Evolutionary conservation across 64 coral and sea anemone species (phyloP).

Genomic region (Anthopleura sola): DNA sequence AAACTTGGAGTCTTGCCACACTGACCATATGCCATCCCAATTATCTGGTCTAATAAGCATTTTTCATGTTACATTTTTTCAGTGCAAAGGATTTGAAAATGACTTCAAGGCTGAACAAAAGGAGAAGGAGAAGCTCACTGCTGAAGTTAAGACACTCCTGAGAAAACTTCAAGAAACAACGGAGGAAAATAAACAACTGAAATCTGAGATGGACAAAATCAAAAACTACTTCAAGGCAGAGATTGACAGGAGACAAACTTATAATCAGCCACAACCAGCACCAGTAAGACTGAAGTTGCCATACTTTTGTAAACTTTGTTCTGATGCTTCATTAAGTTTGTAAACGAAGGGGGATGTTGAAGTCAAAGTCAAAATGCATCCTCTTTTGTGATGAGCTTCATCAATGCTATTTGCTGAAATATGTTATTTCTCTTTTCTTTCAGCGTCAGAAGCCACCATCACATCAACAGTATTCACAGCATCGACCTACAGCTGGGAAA

Average conservation of each 20-base stretch:
- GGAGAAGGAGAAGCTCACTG: slow-evolving; percentile 28
- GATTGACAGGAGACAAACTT: not conserved
- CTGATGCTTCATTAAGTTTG: too few species aligned
- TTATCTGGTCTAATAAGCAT: not conserved
- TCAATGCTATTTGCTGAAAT: not conserved
- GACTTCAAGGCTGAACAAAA: slow-evolving; percentile 53
- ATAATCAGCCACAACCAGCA: not conserved
- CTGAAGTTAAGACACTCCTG: not conserved
- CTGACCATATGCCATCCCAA: too few species aligned
- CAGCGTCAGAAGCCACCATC: not conserved
- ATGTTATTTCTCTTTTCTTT: not conserved
- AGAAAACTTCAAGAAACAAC: slow-evolving; percentile 14
- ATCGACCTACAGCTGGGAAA: not conserved
- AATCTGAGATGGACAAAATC: slow-evolving; percentile 37
- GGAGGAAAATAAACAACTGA: slow-evolving; percentile 42
- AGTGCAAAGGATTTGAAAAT: slow-evolving; percentile 47
- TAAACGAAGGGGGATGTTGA: too few species aligned
- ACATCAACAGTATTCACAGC: not conserved
- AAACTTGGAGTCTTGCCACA: too few species aligned
- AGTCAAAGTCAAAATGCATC: not conserved
- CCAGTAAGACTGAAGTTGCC: not conserved
- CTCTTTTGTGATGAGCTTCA: not conserved
- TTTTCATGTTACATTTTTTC: not conserved
- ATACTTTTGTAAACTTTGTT: not conserved
- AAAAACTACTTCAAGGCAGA: slow-evolving; percentile 25